Evolutionary conservation across 35 echinoderm and acorn worm genomes (phyloP), one percentile per base, ranked within the genome.

Genomic region (Apostichopus japonicus): DNA sequence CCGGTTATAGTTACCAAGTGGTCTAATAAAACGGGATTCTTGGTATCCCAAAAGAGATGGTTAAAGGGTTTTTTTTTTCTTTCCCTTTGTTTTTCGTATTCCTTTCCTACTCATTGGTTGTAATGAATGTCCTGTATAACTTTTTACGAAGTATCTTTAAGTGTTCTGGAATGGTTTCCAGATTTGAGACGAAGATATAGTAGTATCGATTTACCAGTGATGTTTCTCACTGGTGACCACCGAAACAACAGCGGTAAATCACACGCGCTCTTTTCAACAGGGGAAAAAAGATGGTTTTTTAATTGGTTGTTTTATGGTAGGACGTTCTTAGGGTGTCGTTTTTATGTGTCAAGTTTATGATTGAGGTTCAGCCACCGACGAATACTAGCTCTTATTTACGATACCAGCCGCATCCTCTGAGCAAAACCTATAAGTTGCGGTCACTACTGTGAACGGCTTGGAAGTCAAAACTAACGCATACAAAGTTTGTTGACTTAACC

Each of bases 311-410:
- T 84, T 84, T 84, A 84, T 55, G n/a, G 81, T 44, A 6, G 53
- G 56, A 21, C 21, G 81, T 84, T 84, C 55, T 55, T 55, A 57
- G 81, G 81, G 81, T 84, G 81, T 84, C 81, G 55, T 84, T 55
- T 84, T 84, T 84, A 84, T 84, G 81, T 84, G 81, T 84, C 15
- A 54, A 84, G 81, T 84, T 84, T 84, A 84, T 57, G 81, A 84
- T 1, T 84, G 17, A 84, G 81, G 81, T 58, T 57, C 54, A 24
- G 54, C 81, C 51, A 57, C 54, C 56, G 81, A 84, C 81, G 56
- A 58, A n/a, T 84, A 16, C 33, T 8, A 10, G 56, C 13, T 51
- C 23, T 84, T 57, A 84, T 84, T 84, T 84, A 84, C 81, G 81
- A 84, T 84, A 59, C 81, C 17, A 17, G 81, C 81, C 81, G 57